A percentile compares a stretch with the other conserved stretches of the same genome.
Evolutionary conservation across 2,797 vertebrate species (phyloP).

Genomic region (Sebastes matsubarae): DNA sequence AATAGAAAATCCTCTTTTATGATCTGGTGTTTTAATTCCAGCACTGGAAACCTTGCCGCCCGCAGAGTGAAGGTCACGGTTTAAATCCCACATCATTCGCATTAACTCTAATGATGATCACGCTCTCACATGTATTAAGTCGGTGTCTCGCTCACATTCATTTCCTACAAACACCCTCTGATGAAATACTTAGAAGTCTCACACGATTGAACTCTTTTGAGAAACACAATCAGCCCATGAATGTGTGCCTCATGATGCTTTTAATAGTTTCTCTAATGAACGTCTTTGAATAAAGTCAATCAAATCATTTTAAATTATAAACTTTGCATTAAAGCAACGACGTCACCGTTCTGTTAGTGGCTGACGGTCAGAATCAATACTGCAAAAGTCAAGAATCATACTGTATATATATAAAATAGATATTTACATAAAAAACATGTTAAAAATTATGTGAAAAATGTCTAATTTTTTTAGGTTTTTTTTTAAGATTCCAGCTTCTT

Average conservation of each 20-base stretch:
- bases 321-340: background rate
- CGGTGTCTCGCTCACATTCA: background rate
- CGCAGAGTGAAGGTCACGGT: conserved; percentile 45
- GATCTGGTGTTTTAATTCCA: conserved; percentile 28
- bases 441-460: background rate
- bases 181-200: background rate
- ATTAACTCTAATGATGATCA: conserved; percentile 25
- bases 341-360: background rate
- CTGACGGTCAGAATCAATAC: background rate
- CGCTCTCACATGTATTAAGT: background rate
- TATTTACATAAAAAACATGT: background rate
- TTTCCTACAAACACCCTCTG: background rate
- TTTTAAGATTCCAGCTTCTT: no score
- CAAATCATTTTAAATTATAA: background rate
- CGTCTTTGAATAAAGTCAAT: background rate
- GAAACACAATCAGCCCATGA: background rate
- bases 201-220: background rate
- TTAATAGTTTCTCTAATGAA: background rate
- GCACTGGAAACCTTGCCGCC: conserved; percentile 4
- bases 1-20: conserved; percentile 40
- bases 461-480: background rate
- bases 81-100: conserved; percentile 40
- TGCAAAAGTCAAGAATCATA: background rate
- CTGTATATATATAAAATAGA: background rate
- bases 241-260: background rate